A percentile compares a stretch with the other conserved stretches of the same genome.
Conservation (phyloP, 2,113 vertebrate species). For the Peromyscus californicus region DNA sequence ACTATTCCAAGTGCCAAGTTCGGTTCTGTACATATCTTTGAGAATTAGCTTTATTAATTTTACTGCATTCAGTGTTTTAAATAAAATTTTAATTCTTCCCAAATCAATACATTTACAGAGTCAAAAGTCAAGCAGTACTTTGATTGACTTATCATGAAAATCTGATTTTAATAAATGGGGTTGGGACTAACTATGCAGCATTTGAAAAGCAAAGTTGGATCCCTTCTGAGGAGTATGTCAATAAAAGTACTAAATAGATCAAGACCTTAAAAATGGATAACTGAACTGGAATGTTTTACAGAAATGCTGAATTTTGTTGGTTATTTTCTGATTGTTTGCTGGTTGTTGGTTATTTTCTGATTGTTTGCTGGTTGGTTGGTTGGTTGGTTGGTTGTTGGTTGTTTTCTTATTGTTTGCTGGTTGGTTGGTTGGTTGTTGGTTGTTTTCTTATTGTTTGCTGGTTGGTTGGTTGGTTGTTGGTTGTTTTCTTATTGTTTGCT, state of each 20-base stretch:
- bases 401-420: too few species aligned
- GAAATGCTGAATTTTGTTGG: neutral
- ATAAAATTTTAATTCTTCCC: neutral
- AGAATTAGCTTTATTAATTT: conserved; percentile 9
- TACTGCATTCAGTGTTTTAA: neutral
- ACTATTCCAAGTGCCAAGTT: conserved; percentile 1
- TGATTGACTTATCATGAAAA: neutral
- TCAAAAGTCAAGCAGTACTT: neutral
- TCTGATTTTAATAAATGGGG: neutral
- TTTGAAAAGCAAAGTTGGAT: neutral
- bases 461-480: too few species aligned
- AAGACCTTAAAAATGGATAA: conserved; percentile 14
- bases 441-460: too few species aligned
- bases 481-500: too few species aligned
- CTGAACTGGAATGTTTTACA: neutral
- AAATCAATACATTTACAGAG: neutral
- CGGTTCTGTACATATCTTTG: neutral
- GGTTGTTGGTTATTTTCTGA: too few species aligned
- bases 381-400: too few species aligned
- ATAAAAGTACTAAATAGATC: neutral
- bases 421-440: too few species aligned
- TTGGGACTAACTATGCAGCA: neutral
- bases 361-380: too few species aligned
- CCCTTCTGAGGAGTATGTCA: neutral
- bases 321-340: too few species aligned